Evolutionary conservation across 2,797 vertebrate species (phyloP), one percentile per base, ranked within the genome.

Genomic region (Bovichtus diacanthus): DNA sequence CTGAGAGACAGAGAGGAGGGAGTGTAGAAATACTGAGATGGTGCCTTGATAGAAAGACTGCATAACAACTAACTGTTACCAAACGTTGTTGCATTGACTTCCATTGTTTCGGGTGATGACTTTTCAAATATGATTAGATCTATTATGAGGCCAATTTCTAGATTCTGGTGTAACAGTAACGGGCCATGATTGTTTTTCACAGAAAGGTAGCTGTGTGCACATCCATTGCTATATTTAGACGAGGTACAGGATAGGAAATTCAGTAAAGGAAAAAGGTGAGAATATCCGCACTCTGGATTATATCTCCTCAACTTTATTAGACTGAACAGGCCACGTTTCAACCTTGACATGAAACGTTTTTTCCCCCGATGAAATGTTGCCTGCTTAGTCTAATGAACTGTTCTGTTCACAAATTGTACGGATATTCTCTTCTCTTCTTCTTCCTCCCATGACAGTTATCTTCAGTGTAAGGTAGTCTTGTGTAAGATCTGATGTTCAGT

Each of bases 11-110:
- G 27, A 66, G 23, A 62, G 16, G 51, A 44, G n/a, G 62, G 80
- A 66, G 71, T 54, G 12, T 51, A 54, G 39, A 34, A 59, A 70
- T 67, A 51, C 53, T 76, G 51, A 88, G 64, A 86, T 76, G 72
- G 61, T 74, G 73, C 63, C 50, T 58, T 64, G 84, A 87, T 81
- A 80, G 63, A 72, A 81, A 66, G 53, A 21, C 13, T 53, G 36
- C 5, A 0, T 34, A 29, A 38, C 50, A 56, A 43, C 15, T 55
- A 12, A 18, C 21, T 46, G 43, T 27, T 19, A 5, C 12, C 2
- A 11, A 61, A 31, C 31, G 0, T n/a, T 56, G 3, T 29, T 61
- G 62, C 51, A 21, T 31, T 60, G 29, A 64, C 54, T 53, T 55
- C 23, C 15, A 29, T 72, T 81, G 58, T 74, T 71, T 78, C 2